Base-by-base conservation (phyloP, 2,113 vertebrate genomes). In the Oryzias melastigma region DNA sequence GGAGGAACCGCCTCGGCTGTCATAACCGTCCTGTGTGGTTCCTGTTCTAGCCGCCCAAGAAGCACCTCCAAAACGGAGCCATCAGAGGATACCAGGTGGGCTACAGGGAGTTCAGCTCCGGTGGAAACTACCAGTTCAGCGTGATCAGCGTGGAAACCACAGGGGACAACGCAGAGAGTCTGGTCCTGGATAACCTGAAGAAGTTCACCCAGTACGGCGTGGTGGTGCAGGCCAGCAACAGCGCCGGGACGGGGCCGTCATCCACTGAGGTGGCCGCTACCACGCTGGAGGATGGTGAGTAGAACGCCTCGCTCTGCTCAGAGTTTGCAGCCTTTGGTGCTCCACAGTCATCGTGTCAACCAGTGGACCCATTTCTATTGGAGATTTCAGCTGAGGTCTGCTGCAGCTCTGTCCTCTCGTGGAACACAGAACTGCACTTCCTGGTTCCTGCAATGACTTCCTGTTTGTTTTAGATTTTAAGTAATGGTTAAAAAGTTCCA, bases 181-280 rank as follows among this genome's bases (percentile, higher is more conserved):
- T 98, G 57, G 95, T 93, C 0, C 92, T 99, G 85, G 95, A 98
- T 79, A 98, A 97, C 86, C 92, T 99, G 44, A 96, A 95, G 75
- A 99, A 98, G 83, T 99, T 98, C 90, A 97, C 96, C 1, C 95
- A 97, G 86, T 99, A 99, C 17, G 96, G 96, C 51, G 95, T 99
- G 52, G 96, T 99, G 86, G 97, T 98, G 18, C 97, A 99, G 78
- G 97, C 97, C 68, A 96, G 95, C 66, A 99, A 99, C 91, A 91
- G 95, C 1, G 97, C 97, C 0, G 97, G 97, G 45, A 98, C 95
- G 0, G 97, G 97, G 40, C 97, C 97, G 14, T 98, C 96, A 44
- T 99, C 96, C 86, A 96, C 96, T 77, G 96, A 99, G 90, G 95
- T 97, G 79, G 95, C 95, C 72, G 93, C 94, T 25, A 98, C 95